phyloP scores from a whole-genome alignment of 2,888 invertebrate species.

The Melanotus villosus region DNA sequence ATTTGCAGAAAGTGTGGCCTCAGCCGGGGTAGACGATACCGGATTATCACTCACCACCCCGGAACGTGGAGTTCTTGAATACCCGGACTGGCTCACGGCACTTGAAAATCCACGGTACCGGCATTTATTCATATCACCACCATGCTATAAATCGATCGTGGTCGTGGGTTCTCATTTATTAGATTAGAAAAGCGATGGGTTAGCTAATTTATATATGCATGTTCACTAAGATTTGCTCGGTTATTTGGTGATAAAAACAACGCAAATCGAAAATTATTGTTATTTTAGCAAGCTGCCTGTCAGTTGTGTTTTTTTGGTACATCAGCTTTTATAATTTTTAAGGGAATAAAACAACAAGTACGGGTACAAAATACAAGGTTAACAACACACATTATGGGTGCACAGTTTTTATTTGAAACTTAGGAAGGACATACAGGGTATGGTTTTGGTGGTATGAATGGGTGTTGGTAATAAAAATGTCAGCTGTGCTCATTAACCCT shows the following conservation, averaged over 20 bases:
- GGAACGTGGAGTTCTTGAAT: conserved; percentile 72
- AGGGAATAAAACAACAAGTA: too few species aligned
- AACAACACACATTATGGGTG: too few species aligned
- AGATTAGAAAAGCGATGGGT: conserved; percentile 18
- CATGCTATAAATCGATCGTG: conserved; percentile 26
- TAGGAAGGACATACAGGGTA: background rate
- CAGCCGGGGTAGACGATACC: conserved; percentile 67
- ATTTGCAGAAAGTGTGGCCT: conserved; percentile 63
- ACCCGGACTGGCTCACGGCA: conserved; percentile 72
- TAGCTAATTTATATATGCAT: conserved; percentile 18
- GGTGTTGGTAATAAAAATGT: conserved; percentile 59
- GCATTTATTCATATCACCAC: conserved; percentile 62
- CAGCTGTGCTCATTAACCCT: conserved; percentile 47
- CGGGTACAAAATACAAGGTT: too few species aligned
- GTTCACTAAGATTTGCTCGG: background rate
- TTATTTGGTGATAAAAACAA: too few species aligned
- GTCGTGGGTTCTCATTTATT: conserved; percentile 30
- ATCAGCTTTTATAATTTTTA: too few species aligned
- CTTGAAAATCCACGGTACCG: conserved; percentile 62
- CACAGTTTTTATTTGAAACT: too few species aligned
- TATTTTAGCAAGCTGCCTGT: too few species aligned
- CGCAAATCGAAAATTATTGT: too few species aligned
- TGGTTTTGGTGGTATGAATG: conserved; percentile 59
- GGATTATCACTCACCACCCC: conserved; percentile 72
- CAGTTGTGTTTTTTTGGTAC: too few species aligned